Evolutionary conservation across 2,888 invertebrate species (phyloP).

Genomic region (Noctua comes): DNA sequence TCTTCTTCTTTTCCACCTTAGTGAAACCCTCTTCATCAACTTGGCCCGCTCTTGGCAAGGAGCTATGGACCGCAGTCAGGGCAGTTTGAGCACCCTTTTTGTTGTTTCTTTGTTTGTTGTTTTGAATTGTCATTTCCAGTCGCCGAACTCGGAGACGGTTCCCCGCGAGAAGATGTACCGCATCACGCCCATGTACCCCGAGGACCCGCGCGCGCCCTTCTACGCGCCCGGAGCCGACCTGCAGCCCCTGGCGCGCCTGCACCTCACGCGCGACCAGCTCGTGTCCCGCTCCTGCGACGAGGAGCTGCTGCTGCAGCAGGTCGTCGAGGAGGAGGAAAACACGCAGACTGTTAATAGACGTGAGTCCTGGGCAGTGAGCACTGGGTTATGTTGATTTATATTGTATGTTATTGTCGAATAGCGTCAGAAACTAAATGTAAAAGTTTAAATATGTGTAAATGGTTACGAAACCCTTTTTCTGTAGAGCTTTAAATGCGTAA

Average conservation of each 20-base stretch:
- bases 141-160: slow-evolving; percentile 93
- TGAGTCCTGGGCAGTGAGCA: slow-evolving; percentile 89
- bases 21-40: no score
- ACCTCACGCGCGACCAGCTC: slow-evolving; percentile 93
- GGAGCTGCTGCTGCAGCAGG: slow-evolving; percentile 89
- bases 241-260: slow-evolving; percentile 95
- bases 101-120: no score
- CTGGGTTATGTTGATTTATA: not conserved
- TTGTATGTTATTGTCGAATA: not conserved
- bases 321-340: slow-evolving; percentile 92
- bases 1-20: no score
- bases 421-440: not conserved
- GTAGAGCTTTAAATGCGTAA: not conserved
- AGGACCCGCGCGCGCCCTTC: slow-evolving; percentile 97
- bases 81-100: no score
- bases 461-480: no score
- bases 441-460: no score
- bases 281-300: slow-evolving; percentile 94
- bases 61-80: no score
- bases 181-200: slow-evolving; percentile 97
- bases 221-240: slow-evolving; percentile 94
- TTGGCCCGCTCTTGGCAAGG: no score
- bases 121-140: slow-evolving; percentile 88
- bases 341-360: slow-evolving; percentile 92
- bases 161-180: slow-evolving; percentile 96